A percentile compares a stretch with the other conserved stretches of the same genome.
phyloP scores from a whole-genome alignment of 2,797 vertebrate species.

The Eulemur albifrons region DNA sequence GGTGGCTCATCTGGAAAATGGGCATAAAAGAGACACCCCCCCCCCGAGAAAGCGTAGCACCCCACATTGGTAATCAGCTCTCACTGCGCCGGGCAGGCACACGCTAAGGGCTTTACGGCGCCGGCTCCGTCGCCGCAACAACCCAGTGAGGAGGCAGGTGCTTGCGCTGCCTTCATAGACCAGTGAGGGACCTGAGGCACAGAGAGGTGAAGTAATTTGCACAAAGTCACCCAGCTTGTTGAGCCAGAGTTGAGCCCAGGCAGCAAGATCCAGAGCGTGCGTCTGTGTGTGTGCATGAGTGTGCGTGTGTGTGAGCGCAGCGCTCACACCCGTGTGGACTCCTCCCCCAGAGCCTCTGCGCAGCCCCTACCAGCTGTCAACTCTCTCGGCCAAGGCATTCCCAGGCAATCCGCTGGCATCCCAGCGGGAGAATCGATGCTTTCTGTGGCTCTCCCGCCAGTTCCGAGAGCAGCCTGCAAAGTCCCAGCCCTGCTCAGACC shows the following conservation, averaged over 20 bases:
- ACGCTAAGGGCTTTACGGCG: neutral
- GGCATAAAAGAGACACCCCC: neutral
- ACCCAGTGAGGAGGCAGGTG: neutral
- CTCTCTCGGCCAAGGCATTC: neutral
- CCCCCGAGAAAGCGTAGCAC: fast-evolving
- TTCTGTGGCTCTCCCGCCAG: neutral
- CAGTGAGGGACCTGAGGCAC: neutral
- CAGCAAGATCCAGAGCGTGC: neutral
- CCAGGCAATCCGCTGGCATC: fast-evolving
- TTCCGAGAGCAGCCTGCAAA: neutral
- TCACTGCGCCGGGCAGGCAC: neutral
- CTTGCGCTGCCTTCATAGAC: neutral
- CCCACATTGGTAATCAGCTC: fast-evolving
- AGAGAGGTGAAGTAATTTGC: neutral
- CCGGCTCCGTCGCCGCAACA: neutral
- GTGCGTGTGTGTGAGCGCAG: fast-evolving
- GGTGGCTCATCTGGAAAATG: neutral
- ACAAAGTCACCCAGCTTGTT: neutral
- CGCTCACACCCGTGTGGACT: fast-evolving
- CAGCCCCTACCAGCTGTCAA: fast-evolving
- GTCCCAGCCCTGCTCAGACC: neutral
- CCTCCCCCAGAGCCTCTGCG: neutral
- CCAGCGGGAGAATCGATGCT: fast-evolving
- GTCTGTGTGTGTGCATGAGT: fast-evolving
- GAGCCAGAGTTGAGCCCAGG: neutral